Base-by-base conservation (phyloP, 1,140 invertebrate species). In the Bombus sylvicola region DNA sequence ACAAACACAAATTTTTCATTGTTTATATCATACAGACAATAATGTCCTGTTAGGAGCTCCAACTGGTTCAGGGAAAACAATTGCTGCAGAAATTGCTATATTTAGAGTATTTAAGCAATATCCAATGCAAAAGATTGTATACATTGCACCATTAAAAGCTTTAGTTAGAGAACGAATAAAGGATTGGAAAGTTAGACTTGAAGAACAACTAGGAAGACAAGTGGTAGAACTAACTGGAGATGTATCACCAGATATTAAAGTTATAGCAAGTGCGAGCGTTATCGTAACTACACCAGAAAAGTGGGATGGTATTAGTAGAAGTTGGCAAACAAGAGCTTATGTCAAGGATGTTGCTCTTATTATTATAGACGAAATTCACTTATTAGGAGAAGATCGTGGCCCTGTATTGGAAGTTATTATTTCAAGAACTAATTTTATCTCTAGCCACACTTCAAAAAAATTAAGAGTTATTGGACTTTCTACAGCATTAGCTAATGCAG, bases 221-320 rank as follows among this genome's bases (percentile, higher is more conserved):
- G 98, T 99, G 5, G 98, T 99, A 0, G 99, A 99, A 95, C 95
- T 99, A 76, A 99, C 99, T 81, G 99, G 97, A 90, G 99, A 99
- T 95, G 97, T 99, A 3, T 98, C 98, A 0, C 99, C 99, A 1
- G 99, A 99, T 95, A 97, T 98, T 75, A 96, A 97, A 89, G 97
- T 98, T 1, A 98, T 99, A 82, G 96, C 96, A 0, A 96, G 94
- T 75, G 97, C 99, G 1, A 97, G 98, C 92, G 97, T 99, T 2
- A 99, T 99, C 89, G 98, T 99, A 1, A 99, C 99, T 5, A 99
- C 99, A 1, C 99, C 99, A 0, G 99, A 99, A 95, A 99, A 99
- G 95, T 99, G 99, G 99, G 99, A 99, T 94, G 99, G 99, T 86
- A 98, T 99, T 81, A 99, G 98, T 94, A 96, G 99, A 88, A 98